Base-by-base conservation (phyloP, 2,113 vertebrate genomes). In the Cyrtonyx montezumae region DNA sequence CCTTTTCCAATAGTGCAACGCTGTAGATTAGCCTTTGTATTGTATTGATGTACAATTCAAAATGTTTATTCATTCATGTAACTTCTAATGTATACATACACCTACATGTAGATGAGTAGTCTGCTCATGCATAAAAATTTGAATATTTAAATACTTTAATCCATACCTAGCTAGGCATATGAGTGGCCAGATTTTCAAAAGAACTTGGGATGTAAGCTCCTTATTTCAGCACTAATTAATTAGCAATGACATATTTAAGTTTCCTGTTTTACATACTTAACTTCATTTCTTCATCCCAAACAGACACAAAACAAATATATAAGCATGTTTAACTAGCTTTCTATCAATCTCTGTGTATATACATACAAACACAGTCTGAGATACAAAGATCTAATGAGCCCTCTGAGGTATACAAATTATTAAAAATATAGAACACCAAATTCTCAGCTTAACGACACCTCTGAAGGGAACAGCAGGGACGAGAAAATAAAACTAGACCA, bases 401-500 rank as follows among this genome's bases (percentile, higher is more conserved):
- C 68, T 94, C 28, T 15, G 45, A 93, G 73, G 43, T 89, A 73
- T 19, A 51, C 7, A 91, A 92, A 82, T 88, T 12, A 92, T 91
- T 94, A 94, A 91, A 96, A 96, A 87, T 86, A 86, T 23, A 62
- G 80, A 90, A 92, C 80, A 83, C 51, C 55, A 81, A 87, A 92
- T 77, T 97, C 73, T 93, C 16, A 53, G 48, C 46, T 91, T 97
- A 96, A 84, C 1, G 7, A 79, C 53, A 59, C 3, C 67, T 97
- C 59, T 87, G 75, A 96, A 85, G 88, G 36, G 37, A 95, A 26
- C n/a, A 63, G 75, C 40, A 58, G 87, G 74, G 94, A 70, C 56
- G 81, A 69, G 84, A 97, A 95, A 95, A 94, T 89, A 96, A 96
- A 96, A 84, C 22, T 68, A 94, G 91, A 92, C 66, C 79, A 96